phyloP scores from a whole-genome alignment of 2,888 invertebrate genomes.

The Bugulina stolonifera region DNA sequence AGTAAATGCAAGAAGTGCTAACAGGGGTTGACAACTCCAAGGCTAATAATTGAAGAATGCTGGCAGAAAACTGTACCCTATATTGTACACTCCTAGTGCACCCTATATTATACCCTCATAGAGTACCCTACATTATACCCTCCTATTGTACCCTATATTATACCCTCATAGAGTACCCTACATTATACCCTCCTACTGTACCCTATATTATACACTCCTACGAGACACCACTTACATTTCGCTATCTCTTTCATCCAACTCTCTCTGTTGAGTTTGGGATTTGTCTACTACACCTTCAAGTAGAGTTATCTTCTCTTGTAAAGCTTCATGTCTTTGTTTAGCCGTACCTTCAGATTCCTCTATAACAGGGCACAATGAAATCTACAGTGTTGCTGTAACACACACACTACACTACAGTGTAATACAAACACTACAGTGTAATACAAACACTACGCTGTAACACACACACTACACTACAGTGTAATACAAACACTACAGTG shows the following conservation, averaged over 20 bases:
- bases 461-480: too few relatives aligned
- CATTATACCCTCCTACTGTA: background rate
- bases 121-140: background rate
- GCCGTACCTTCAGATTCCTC: background rate
- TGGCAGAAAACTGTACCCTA: too few relatives aligned
- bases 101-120: background rate
- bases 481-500: too few relatives aligned
- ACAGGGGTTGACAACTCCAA: too few relatives aligned
- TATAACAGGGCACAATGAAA: background rate
- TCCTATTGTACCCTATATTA: background rate
- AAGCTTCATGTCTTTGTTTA: background rate
- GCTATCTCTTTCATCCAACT: background rate
- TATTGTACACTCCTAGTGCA: background rate
- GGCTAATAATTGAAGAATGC: too few relatives aligned
- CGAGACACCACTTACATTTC: background rate
- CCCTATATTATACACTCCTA: background rate
- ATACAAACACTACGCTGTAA: too few relatives aligned
- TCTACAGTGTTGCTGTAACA: background rate
- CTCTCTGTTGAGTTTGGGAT: background rate
- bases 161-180: background rate
- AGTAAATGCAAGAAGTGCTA: too few relatives aligned
- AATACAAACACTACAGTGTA: too few relatives aligned
- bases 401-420: too few relatives aligned
- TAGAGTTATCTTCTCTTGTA: background rate
- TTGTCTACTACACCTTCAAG: background rate